These are phyloP conservation scores for Odontesthes bonariensis DNA, from an alignment of 2,113 vertebrate species.

Conservation along the genomic window DNA sequence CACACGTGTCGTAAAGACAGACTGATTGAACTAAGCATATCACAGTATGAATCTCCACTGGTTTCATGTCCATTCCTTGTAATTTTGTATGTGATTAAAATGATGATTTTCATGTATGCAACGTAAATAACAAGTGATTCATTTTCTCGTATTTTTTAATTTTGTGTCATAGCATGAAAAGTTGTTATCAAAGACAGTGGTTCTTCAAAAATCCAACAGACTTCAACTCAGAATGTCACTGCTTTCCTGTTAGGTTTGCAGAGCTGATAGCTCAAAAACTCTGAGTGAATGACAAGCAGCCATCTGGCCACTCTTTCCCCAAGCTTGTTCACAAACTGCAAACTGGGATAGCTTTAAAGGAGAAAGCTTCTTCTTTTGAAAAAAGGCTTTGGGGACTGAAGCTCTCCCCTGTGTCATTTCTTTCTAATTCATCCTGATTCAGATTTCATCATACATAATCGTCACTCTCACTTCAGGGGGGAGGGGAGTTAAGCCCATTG, in stretches of 20 bases:
- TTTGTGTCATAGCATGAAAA: not conserved
- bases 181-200: not conserved
- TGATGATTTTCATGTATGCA: not conserved
- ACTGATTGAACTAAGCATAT: too few species aligned
- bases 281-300: conserved; percentile 62
- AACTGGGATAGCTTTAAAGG: conserved; percentile 68
- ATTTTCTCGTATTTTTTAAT: not conserved
- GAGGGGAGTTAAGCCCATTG: conserved; percentile 42
- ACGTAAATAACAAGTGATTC: not conserved
- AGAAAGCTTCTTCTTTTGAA: conserved; percentile 60
- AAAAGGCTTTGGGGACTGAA: conserved; percentile 56
- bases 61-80: not conserved
- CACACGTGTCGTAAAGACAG: too few species aligned
- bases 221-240: conserved; percentile 31
- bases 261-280: conserved; percentile 46
- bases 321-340: conserved; percentile 57
- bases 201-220: conserved; percentile 17
- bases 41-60: too few species aligned
- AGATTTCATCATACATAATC: conserved; percentile 61
- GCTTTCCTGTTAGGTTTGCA: conserved; percentile 35
- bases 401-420: conserved; percentile 57
- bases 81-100: not conserved
- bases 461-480: conserved; percentile 29
- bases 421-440: conserved; percentile 68
- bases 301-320: conserved; percentile 57